These are phyloP conservation scores for Phylloscopus trochilus DNA, from an alignment of 2,113 vertebrate species.

Conservation along the genomic window DNA sequence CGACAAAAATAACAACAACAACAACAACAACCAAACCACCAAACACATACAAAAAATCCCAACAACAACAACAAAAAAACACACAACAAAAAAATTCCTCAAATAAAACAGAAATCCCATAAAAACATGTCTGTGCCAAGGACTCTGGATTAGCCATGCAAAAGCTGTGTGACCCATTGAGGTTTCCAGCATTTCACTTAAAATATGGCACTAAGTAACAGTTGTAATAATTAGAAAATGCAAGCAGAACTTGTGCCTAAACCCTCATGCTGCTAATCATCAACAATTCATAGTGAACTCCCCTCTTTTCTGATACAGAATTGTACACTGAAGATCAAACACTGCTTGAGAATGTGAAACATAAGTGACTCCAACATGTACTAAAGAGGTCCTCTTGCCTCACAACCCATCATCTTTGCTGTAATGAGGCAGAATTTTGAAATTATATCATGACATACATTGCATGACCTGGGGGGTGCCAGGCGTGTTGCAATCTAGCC, in stretches of 20 bases:
- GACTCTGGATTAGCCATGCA: background rate
- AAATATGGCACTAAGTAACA: background rate
- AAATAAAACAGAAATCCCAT: background rate
- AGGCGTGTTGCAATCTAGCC: background rate
- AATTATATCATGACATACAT: background rate
- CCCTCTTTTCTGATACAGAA: background rate
- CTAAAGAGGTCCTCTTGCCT: background rate
- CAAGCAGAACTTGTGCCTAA: background rate
- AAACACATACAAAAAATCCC: background rate
- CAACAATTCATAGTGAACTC: background rate
- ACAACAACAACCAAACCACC: no score
- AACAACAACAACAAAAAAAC: background rate
- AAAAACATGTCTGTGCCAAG: background rate
- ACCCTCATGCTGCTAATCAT: background rate
- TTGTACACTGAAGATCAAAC: background rate
- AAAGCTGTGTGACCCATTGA: background rate
- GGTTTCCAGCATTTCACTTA: background rate
- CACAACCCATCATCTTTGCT: background rate
- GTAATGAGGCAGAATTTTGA: background rate
- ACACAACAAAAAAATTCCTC: no score
- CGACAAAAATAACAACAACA: background rate
- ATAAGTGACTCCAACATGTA: background rate
- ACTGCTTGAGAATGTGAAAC: background rate
- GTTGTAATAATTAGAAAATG: background rate
- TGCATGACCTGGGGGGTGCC: background rate